phyloP scores from a whole-genome alignment of 2,888 invertebrate genomes.

The Rhorus exstirpatorius region DNA sequence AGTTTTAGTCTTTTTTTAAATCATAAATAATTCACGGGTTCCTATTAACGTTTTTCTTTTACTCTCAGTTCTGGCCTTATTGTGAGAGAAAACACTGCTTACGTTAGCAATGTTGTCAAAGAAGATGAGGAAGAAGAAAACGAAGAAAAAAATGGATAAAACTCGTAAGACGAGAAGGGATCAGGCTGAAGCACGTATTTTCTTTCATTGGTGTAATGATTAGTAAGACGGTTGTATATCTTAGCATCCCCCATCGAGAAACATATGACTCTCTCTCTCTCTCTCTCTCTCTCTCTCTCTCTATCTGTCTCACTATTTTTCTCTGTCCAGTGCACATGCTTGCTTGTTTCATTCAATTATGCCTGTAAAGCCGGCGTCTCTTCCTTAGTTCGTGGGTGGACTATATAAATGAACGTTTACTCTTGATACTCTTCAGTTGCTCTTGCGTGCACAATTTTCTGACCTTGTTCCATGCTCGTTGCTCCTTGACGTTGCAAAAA shows the following conservation, averaged over 20 bases:
- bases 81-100: slow-evolving; percentile 20
- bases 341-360: slow-evolving; percentile 76
- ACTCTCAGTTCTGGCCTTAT: too few relatives aligned
- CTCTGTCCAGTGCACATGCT: slow-evolving; percentile 70
- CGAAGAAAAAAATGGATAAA: slow-evolving; percentile 71
- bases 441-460: slow-evolving; percentile 73
- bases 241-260: slow-evolving; percentile 62
- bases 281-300: slow-evolving; percentile 60
- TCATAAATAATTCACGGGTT: too few relatives aligned
- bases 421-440: slow-evolving; percentile 66
- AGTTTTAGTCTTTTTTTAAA: too few relatives aligned
- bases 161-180: slow-evolving; percentile 77
- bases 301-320: not conserved
- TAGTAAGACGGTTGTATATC: slow-evolving; percentile 63
- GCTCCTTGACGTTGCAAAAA: slow-evolving; percentile 9
- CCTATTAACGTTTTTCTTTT: not conserved
- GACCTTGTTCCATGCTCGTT: slow-evolving; percentile 69
- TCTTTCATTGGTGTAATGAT: slow-evolving; percentile 78
- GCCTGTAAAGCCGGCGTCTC: slow-evolving; percentile 76
- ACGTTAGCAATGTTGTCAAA: slow-evolving; percentile 22
- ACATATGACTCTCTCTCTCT: slow-evolving; percentile 68
- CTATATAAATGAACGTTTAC: slow-evolving; percentile 70
- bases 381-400: slow-evolving; percentile 72
- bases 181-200: slow-evolving; percentile 68
- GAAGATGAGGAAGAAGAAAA: slow-evolving; percentile 8